Percentiles rank a stretch among this genome's conserved stretches.
phyloP scores from a whole-genome alignment of 2,797 vertebrate species.

The Hipposideros larvatus region DNA sequence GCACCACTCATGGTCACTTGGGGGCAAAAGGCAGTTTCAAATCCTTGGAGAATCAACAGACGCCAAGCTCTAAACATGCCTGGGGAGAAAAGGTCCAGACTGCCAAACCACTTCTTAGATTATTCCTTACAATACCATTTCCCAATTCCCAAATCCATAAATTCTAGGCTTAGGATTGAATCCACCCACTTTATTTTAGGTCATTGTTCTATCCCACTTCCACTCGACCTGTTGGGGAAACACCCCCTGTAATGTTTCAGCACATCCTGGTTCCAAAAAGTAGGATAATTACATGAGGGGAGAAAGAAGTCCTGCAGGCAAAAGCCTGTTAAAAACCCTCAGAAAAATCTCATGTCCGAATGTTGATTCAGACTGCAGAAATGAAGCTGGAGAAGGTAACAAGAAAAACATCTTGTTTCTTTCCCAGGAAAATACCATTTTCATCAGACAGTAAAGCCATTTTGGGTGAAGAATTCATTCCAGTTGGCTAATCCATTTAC shows the following conservation, averaged over 20 bases:
- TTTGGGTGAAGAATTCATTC: not conserved
- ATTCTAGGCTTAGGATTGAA: not conserved
- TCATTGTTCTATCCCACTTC: not conserved
- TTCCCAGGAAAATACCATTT: constrained; percentile 30
- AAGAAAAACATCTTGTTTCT: not conserved
- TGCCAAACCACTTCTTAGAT: not conserved
- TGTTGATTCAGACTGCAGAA: not conserved
- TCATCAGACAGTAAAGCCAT: not conserved
- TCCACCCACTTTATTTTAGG: not conserved
- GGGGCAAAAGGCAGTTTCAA: not conserved
- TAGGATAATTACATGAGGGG: not conserved
- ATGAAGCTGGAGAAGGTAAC: not conserved
- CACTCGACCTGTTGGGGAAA: not conserved
- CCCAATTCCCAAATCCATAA: not conserved
- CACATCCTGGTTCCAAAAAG: constrained; percentile 28
- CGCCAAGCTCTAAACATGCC: not conserved
- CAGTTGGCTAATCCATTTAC: not conserved
- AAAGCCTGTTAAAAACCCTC: constrained; percentile 12
- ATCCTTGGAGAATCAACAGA: not conserved
- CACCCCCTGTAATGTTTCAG: not conserved
- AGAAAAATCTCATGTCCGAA: not conserved
- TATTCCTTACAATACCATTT: not conserved
- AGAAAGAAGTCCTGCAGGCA: not conserved
- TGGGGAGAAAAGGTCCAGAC: not conserved
- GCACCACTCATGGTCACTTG: fast-evolving